Base-by-base conservation (phyloP, 2,888 invertebrate genomes). In the Athrips mouffetella region DNA sequence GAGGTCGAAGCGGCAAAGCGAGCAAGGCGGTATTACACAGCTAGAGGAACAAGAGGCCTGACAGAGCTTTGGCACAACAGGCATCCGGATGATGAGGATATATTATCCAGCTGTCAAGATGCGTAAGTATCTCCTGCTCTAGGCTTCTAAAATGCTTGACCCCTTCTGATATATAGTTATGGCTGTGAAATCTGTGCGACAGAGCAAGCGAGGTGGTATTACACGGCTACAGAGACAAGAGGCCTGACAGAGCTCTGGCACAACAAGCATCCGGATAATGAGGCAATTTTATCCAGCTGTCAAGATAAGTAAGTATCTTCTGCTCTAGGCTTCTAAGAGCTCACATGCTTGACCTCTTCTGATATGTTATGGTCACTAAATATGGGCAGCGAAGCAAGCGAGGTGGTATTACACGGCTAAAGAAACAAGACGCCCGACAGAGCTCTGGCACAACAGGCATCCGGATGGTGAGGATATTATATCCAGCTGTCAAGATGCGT, bases 231-330 rank as follows among this genome's bases (percentile, higher is more conserved):
- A n/a, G n/a, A n/a, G 39, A 11, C n/a, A 10, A 4, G 8, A 7
- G 27, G 27, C 8, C 27, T 25, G 5, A 25, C 8, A 7, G 27
- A 25, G 5, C 8, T 25, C 6, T 25, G 27, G 27, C 27, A 25
- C 8, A 8, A 25, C 5, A 25, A 25, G 27, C 27, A 25, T 25
- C 27, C 6, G 27, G 27, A 25, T 25, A 25, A 25, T 25, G 27
- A 25, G 27, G 8, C 5, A n/a, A n/a, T n/a, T 27, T n/a, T 88
- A 3, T 86, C 86, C 0, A 88, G 86, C 54, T 87, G 87, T 61
- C 87, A 88, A 58, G 87, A 87, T 69, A 78, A 76, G 87, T 87
- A 48, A 76, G 86, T 79, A n/a, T n/a, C n/a, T n/a, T n/a, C n/a
- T n/a, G n/a, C n/a, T n/a, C n/a, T n/a, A n/a, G n/a, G n/a, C n/a